Evolutionary conservation across 2,113 vertebrate genomes (phyloP).

Genomic region (Takifugu bimaculatus): DNA sequence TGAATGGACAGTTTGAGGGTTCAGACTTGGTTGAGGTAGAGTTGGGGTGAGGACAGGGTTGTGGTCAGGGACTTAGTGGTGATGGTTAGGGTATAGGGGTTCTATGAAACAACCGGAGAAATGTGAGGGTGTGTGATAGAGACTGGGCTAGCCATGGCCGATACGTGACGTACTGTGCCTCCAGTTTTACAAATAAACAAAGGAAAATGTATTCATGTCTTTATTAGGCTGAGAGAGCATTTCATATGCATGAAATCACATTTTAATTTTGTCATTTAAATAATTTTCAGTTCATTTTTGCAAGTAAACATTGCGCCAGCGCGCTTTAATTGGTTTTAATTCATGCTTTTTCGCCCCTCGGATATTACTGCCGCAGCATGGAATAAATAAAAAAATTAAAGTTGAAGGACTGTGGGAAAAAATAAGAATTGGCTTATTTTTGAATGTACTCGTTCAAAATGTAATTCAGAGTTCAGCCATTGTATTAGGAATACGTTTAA

Average conservation of each 20-base stretch:
- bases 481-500: slow-evolving; percentile 18
- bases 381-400: slow-evolving; percentile 10
- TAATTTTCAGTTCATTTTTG: slow-evolving; percentile 68
- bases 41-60: too few species aligned
- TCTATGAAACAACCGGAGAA: too few species aligned
- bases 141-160: too few species aligned
- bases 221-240: slow-evolving; percentile 33
- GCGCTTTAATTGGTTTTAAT: slow-evolving; percentile 73
- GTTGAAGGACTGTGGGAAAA: slow-evolving; percentile 16
- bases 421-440: slow-evolving; percentile 31
- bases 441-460: slow-evolving; percentile 10
- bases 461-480: slow-evolving; percentile 17
- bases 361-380: slow-evolving; percentile 56
- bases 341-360: slow-evolving; percentile 57
- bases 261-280: slow-evolving; percentile 60
- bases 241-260: slow-evolving; percentile 62
- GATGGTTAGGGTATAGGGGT: too few species aligned
- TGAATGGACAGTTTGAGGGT: too few species aligned
- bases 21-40: too few species aligned
- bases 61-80: too few species aligned
- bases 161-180: too few species aligned
- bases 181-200: not conserved
- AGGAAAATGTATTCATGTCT: slow-evolving; percentile 23
- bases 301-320: slow-evolving; percentile 64
- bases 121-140: not conserved